Conservation (phyloP, 2,113 vertebrate genomes). For the Esox niger region DNA sequence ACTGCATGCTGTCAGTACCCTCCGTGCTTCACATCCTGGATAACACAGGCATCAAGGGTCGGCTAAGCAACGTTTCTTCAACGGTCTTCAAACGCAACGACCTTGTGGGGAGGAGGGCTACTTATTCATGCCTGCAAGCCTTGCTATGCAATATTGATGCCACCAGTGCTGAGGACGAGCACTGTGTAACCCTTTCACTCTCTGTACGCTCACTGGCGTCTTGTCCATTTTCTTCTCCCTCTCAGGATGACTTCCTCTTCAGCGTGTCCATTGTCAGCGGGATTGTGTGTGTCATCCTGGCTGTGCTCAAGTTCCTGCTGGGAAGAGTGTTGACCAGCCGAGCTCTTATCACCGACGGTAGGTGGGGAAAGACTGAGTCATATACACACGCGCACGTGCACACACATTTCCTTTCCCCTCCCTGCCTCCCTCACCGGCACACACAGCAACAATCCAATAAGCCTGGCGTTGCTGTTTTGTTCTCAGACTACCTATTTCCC, state of each 20-base stretch:
- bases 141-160: constrained; percentile 20
- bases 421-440: constrained; percentile 14
- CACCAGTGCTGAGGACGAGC: neutral
- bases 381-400: neutral
- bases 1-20: no score
- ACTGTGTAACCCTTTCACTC: neutral
- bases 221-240: no score
- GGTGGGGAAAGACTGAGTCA: constrained; percentile 41
- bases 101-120: neutral
- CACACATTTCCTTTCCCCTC: neutral
- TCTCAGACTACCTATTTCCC: constrained; percentile 61
- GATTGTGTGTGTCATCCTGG: constrained; percentile 85
- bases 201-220: no score
- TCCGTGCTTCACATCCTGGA: no score
- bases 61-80: no score
- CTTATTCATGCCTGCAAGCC: neutral
- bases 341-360: constrained; percentile 95
- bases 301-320: constrained; percentile 93
- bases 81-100: neutral
- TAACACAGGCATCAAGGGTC: no score
- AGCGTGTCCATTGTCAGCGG: constrained; percentile 96
- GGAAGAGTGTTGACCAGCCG: constrained; percentile 94
- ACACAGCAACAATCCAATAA: constrained; percentile 57
- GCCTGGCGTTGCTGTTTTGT: constrained; percentile 58
- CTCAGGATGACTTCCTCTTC: constrained; percentile 92